phyloP scores from a whole-genome alignment of 2,113 vertebrate species.

The Cariama cristata region DNA sequence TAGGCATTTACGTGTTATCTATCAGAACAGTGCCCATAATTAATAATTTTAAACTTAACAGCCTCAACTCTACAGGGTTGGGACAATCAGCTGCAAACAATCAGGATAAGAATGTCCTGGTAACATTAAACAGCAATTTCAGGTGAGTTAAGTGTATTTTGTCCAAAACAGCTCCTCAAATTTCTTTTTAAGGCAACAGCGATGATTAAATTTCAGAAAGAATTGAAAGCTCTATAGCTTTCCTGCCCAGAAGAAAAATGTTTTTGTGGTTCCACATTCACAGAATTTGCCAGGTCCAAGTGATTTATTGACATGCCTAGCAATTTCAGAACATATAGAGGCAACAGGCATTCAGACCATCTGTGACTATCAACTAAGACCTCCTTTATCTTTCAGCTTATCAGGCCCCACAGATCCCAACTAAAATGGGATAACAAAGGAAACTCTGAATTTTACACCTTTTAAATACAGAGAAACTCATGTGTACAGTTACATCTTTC shows the following conservation, averaged over 20 bases:
- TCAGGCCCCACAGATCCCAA: not conserved
- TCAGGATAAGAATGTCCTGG: fast-evolving
- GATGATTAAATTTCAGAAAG: not conserved
- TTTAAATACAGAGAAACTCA: not conserved
- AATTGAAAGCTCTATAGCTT: not conserved
- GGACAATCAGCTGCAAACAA: not conserved
- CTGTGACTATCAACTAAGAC: not conserved
- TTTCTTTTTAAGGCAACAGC: not conserved
- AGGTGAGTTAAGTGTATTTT: not conserved
- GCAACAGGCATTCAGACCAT: not conserved
- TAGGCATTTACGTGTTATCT: not conserved
- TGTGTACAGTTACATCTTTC: not conserved
- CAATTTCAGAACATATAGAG: not conserved
- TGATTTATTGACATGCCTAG: not conserved
- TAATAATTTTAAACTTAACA: not conserved
- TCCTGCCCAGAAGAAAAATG: fast-evolving
- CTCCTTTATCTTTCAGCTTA: not conserved
- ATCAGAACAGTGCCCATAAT: not conserved
- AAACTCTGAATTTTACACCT: not conserved
- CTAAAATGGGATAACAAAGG: not conserved
- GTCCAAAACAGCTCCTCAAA: not conserved
- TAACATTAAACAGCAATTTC: not conserved
- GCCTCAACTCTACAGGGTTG: not conserved
- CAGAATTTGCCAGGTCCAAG: not conserved
- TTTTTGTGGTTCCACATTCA: not conserved